Conservation (phyloP, 2,113 vertebrate genomes). For the Amblyornis subalaris region DNA sequence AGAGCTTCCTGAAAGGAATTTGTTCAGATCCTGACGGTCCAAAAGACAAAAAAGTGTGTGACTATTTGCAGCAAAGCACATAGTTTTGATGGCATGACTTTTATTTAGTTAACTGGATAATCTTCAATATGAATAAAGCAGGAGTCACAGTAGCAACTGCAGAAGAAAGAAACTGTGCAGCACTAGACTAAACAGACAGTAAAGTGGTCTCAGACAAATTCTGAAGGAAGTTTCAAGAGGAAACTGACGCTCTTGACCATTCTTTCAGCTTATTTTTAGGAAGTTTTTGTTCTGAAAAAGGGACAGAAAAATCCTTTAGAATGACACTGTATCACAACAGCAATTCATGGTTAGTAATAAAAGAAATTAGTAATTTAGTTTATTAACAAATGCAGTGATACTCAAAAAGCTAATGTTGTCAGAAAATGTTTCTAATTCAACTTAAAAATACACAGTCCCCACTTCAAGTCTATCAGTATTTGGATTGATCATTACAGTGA, state of each 20-base stretch:
- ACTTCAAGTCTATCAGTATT: not conserved
- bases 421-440: not conserved
- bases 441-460: not conserved
- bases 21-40: not conserved
- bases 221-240: not conserved
- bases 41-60: accelerated
- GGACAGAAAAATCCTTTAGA: not conserved
- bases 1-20: not conserved
- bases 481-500: not conserved
- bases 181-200: not conserved
- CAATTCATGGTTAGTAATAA: not conserved
- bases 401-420: not conserved
- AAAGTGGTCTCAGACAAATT: not conserved
- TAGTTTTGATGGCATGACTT: not conserved
- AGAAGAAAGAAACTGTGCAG: not conserved
- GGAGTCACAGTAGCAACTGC: not conserved
- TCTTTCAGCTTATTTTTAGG: constrained; percentile 29
- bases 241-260: not conserved
- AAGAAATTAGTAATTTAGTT: not conserved
- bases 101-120: not conserved
- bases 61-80: not conserved
- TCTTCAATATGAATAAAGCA: not conserved
- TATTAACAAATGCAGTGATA: not conserved
- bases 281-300: not conserved
- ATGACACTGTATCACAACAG: not conserved